These are phyloP conservation scores for Gadopsis bispinosus DNA, from an alignment of 2,797 vertebrate genomes.

Conservation along the genomic window DNA sequence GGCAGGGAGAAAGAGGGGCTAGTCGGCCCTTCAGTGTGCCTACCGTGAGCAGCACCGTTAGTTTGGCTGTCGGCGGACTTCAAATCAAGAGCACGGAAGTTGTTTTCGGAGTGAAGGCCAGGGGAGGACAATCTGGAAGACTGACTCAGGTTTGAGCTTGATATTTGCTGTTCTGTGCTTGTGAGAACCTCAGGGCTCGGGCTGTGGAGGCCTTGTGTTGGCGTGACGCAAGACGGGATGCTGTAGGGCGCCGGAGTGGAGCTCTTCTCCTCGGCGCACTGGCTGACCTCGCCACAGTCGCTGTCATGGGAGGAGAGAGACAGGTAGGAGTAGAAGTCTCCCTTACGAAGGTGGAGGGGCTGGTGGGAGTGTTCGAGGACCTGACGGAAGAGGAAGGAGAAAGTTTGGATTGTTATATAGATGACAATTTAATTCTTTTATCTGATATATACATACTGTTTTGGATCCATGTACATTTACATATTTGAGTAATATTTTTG, in stretches of 20 bases:
- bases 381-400: slow-evolving; percentile 47
- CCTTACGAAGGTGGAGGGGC: slow-evolving; percentile 91
- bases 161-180: slow-evolving; percentile 7
- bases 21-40: slow-evolving; percentile 15
- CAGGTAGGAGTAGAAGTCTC: slow-evolving; percentile 98
- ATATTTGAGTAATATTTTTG: background rate
- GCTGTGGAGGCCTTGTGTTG: slow-evolving; percentile 45
- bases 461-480: background rate
- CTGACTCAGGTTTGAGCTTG: slow-evolving; percentile 12
- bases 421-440: no score
- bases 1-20: slow-evolving; percentile 75
- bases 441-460: background rate
- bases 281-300: slow-evolving; percentile 95
- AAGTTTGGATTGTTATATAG: background rate
- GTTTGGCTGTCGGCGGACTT: background rate
- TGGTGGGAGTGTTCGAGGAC: slow-evolving; percentile 95
- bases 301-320: slow-evolving; percentile 99
- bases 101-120: background rate
- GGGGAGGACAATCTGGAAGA: slow-evolving; percentile 13
- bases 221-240: slow-evolving; percentile 44
- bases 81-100: background rate
- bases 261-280: slow-evolving; percentile 88
- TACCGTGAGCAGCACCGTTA: background rate
- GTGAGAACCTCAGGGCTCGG: slow-evolving; percentile 46
- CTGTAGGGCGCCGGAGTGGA: slow-evolving; percentile 82